phyloP scores from a whole-genome alignment of 2,797 vertebrate genomes.

The Sternotherus odoratus region DNA sequence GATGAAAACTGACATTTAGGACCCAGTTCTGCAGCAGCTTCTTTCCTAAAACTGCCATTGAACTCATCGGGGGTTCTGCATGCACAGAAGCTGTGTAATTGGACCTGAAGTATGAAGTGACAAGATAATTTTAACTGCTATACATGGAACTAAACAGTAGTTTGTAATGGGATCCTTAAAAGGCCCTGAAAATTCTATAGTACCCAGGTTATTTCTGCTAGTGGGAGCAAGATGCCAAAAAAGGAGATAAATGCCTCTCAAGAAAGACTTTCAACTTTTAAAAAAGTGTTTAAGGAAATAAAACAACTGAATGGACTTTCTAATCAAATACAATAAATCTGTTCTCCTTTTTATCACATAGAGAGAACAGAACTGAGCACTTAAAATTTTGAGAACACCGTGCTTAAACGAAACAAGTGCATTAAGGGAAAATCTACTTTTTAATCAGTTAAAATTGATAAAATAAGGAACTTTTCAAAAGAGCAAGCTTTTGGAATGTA shows the following conservation, averaged over 20 bases:
- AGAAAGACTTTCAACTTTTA: constrained; percentile 1
- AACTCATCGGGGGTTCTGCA: background rate
- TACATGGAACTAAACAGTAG: background rate
- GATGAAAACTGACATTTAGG: background rate
- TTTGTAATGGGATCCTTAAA: background rate
- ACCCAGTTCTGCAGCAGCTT: accelerated
- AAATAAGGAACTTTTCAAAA: background rate
- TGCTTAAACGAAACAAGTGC: background rate
- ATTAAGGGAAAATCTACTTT: background rate
- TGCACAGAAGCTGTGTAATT: background rate
- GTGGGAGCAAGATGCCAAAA: background rate
- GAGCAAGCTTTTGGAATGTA: background rate
- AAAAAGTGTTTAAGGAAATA: background rate
- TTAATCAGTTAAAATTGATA: background rate
- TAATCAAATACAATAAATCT: too few relatives aligned
- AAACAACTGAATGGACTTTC: background rate
- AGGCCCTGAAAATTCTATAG: background rate
- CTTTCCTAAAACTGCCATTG: background rate
- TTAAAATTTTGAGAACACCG: background rate
- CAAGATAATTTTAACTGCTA: background rate
- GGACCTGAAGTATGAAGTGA: background rate
- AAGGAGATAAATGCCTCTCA: background rate
- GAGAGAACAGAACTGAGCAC: background rate
- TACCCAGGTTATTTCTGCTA: background rate
- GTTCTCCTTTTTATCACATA: too few relatives aligned